Conservation (phyloP, 2,888 invertebrate species). For the Nemotelus pantherinus region DNA sequence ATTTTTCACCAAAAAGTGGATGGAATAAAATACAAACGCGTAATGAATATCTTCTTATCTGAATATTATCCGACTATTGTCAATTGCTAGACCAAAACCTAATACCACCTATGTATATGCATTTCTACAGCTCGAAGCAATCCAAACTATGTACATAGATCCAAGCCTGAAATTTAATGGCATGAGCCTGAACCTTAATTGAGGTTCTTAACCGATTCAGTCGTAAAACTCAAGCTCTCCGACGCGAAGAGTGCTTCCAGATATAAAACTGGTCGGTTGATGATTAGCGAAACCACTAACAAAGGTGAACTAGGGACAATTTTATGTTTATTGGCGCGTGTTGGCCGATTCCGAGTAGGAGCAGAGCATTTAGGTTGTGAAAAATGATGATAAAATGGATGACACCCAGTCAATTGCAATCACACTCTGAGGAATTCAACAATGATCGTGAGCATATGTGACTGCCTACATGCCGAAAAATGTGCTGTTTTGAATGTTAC, state of each 20-base stretch:
- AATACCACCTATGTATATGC: not conserved
- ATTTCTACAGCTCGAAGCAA: not conserved
- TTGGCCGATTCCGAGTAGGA: not conserved
- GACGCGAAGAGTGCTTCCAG: constrained; percentile 29
- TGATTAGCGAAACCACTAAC: constrained; percentile 1
- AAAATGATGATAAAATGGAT: no score
- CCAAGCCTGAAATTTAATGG: constrained; percentile 18
- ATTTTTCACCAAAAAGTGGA: constrained; percentile 13
- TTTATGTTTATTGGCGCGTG: constrained; percentile 43
- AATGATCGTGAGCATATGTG: no score
- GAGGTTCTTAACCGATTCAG: constrained; percentile 34
- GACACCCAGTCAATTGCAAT: no score
- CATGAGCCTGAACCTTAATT: constrained; percentile 28
- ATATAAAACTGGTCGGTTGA: not conserved
- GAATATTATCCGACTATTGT: constrained; percentile 30
- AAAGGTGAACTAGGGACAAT: constrained; percentile 20
- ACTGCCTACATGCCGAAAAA: no score
- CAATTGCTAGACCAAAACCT: not conserved
- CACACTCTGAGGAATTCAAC: no score
- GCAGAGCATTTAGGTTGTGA: no score
- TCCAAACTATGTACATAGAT: not conserved
- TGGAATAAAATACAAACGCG: constrained; percentile 20
- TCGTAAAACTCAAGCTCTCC: constrained; percentile 31
- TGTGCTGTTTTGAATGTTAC: no score
- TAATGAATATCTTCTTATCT: constrained; percentile 20